phyloP scores from a whole-genome alignment of 2,888 invertebrate genomes.

The Exephanes ischioxanthus region DNA sequence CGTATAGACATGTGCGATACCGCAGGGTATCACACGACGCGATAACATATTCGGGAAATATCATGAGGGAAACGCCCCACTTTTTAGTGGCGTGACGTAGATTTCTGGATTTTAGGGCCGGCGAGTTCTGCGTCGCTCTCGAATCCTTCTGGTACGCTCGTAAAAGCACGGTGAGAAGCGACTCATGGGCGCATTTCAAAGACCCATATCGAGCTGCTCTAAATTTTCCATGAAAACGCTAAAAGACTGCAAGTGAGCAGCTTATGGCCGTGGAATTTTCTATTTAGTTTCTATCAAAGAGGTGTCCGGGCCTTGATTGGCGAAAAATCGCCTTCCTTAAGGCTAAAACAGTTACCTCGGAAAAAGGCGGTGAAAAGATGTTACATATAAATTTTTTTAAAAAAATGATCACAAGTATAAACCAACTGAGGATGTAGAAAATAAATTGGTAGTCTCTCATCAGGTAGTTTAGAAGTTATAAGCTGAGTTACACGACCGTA shows the following conservation, averaged over 20 bases:
- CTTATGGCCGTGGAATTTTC: background rate
- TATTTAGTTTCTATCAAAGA: background rate
- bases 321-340: background rate
- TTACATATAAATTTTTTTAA: too few relatives aligned
- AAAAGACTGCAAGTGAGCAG: slow-evolving; percentile 1
- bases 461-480: too few relatives aligned
- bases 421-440: too few relatives aligned
- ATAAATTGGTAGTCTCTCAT: too few relatives aligned
- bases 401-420: too few relatives aligned
- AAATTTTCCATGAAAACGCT: slow-evolving; percentile 44
- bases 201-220: slow-evolving; percentile 28
- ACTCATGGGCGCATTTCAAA: slow-evolving; percentile 55
- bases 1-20: slow-evolving; percentile 8
- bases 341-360: too few relatives aligned
- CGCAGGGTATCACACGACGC: slow-evolving; percentile 22
- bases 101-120: slow-evolving; percentile 60
- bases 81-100: slow-evolving; percentile 62
- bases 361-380: too few relatives aligned
- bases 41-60: slow-evolving; percentile 56
- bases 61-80: slow-evolving; percentile 54
- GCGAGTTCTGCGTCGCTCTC: slow-evolving; percentile 4
- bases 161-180: slow-evolving; percentile 53
- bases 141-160: slow-evolving; percentile 63
- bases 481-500: background rate
- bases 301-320: background rate